Evolutionary conservation across 2,888 invertebrate genomes (phyloP).

Genomic region (Xestoiulus laeticollis): DNA sequence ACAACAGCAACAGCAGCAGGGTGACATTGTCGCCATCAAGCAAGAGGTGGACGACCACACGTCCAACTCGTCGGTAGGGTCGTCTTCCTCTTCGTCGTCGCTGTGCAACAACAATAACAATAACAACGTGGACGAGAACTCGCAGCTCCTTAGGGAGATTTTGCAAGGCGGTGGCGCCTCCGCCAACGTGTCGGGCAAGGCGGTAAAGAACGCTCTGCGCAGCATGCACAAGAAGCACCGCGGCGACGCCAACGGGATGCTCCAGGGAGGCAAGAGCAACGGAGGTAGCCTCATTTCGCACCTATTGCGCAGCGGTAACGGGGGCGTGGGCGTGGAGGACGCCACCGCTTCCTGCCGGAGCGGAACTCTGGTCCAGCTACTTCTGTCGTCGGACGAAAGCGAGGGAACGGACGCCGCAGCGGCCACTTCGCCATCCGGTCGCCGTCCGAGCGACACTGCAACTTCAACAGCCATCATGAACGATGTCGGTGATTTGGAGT

Average conservation of each 20-base stretch:
- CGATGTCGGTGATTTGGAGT: background rate
- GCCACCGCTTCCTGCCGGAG: background rate
- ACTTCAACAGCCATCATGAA: background rate
- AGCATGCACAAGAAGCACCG: background rate
- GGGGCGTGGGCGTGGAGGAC: background rate
- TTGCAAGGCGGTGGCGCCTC: slow-evolving; percentile 88
- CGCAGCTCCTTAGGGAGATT: slow-evolving; percentile 87
- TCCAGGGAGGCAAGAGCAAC: slow-evolving; percentile 47
- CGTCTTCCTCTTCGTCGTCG: slow-evolving; percentile 14
- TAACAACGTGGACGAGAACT: slow-evolving; percentile 59
- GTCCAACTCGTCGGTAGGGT: slow-evolving; percentile 20
- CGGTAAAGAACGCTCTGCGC: background rate
- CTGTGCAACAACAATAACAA: slow-evolving; percentile 65
- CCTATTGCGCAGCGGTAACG: slow-evolving; percentile 43
- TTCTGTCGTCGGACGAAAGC: slow-evolving; percentile 42
- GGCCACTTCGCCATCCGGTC: background rate
- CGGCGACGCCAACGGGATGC: background rate
- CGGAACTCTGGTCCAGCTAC: slow-evolving; percentile 8
- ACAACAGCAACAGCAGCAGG: background rate
- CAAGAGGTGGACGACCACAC: background rate
- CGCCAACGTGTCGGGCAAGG: slow-evolving; percentile 65
- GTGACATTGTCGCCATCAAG: background rate
- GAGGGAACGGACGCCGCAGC: background rate
- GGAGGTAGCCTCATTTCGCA: slow-evolving; percentile 56
- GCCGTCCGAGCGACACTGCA: background rate